These are phyloP conservation scores for Xestia rhomboidea DNA, from an alignment of 2,888 invertebrate genomes.

Conservation along the genomic window DNA sequence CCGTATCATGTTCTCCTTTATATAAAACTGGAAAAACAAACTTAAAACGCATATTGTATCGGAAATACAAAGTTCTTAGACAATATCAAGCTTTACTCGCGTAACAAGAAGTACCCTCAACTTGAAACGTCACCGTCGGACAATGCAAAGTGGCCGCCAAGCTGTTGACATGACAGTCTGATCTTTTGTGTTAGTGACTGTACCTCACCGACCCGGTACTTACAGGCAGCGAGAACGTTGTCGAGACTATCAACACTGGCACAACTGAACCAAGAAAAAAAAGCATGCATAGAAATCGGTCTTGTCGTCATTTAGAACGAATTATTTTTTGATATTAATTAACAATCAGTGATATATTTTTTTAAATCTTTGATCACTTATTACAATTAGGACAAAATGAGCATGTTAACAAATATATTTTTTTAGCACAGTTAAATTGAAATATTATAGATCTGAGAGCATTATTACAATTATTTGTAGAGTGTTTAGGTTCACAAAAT, in stretches of 20 bases:
- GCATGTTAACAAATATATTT: too few species aligned
- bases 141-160: slow-evolving; percentile 47
- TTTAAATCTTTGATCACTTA: too few species aligned
- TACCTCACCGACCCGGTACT: slow-evolving; percentile 19
- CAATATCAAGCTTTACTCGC: not conserved
- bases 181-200: slow-evolving; percentile 42
- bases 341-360: not conserved
- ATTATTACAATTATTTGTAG: not conserved
- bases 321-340: not conserved
- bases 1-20: not conserved
- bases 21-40: not conserved
- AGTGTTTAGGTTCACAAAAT: not conserved
- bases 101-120: slow-evolving; percentile 22
- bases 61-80: not conserved
- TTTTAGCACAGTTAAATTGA: not conserved
- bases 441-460: not conserved
- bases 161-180: slow-evolving; percentile 27
- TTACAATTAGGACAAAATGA: too few species aligned
- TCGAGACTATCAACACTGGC: not conserved
- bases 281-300: not conserved
- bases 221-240: not conserved
- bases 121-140: slow-evolving; percentile 35
- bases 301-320: not conserved
- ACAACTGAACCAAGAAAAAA: not conserved
- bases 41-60: not conserved